A percentile compares a stretch with the other conserved stretches of the same genome.
Conservation (phyloP, 2,113 vertebrate genomes). For the Brevimyrus niger region DNA sequence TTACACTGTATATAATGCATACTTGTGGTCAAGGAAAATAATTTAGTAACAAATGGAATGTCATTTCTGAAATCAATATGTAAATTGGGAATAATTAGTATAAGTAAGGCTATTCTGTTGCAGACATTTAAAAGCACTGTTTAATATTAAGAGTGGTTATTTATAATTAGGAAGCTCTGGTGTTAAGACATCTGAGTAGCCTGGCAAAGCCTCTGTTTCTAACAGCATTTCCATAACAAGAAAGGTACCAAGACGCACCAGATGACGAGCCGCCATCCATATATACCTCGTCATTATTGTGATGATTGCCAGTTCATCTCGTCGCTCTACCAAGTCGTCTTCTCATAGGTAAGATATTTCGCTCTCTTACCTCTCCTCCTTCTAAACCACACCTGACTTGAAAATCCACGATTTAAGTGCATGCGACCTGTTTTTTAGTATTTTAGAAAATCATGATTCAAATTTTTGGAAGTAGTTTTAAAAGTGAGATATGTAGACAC, state of each 20-base stretch:
- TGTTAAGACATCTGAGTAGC: conserved; percentile 35
- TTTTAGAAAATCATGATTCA: neutral
- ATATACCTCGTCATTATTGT: conserved; percentile 63
- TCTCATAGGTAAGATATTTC: conserved; percentile 55
- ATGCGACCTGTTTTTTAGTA: neutral
- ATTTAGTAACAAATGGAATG: neutral
- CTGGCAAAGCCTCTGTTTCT: neutral
- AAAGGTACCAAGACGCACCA: conserved; percentile 61
- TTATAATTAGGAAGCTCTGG: conserved; percentile 53
- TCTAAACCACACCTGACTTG: neutral
- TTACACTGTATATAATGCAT: neutral
- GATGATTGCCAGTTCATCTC: conserved; percentile 30
- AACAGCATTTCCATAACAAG: conserved; percentile 79
- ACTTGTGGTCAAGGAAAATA: neutral
- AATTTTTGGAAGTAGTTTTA: neutral
- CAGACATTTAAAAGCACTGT: neutral
- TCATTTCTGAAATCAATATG: neutral
- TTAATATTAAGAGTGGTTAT: conserved; percentile 40
- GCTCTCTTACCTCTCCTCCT: conserved; percentile 13
- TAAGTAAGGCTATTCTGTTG: neutral
- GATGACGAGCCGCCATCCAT: conserved; percentile 61
- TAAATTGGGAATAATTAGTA: neutral
- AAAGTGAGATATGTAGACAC: neutral
- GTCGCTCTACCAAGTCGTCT: conserved; percentile 41
- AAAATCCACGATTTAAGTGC: neutral